phyloP scores from a whole-genome alignment of 2,888 invertebrate genomes.

The Stratiomys singularior region DNA sequence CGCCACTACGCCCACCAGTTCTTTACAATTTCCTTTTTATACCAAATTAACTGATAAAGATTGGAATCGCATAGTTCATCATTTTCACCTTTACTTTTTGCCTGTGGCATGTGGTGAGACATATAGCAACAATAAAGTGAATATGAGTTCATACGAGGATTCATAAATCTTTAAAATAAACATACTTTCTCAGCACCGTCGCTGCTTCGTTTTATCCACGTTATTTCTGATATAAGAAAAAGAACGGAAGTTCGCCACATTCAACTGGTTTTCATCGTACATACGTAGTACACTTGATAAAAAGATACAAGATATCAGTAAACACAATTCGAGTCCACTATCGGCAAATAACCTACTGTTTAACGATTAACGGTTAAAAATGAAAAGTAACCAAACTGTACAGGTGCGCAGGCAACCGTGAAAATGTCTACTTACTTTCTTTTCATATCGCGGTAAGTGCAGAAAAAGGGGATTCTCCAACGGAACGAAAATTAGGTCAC shows the following conservation, averaged over 20 bases:
- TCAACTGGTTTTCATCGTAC: conserved; percentile 41
- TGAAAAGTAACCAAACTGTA: conserved; percentile 28
- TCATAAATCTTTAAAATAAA: too few relatives aligned
- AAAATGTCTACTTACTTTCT: conserved; percentile 2
- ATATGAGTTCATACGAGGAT: too few relatives aligned
- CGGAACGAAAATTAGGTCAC: conserved; percentile 49
- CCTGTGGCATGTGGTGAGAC: too few relatives aligned
- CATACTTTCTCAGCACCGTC: conserved; percentile 48
- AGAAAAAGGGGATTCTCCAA: conserved; percentile 44
- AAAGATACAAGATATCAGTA: conserved; percentile 21
- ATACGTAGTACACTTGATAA: background rate
- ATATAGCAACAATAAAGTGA: too few relatives aligned
- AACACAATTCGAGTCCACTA: conserved; percentile 2
- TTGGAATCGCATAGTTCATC: too few relatives aligned
- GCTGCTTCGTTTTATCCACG: too few relatives aligned
- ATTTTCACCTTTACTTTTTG: too few relatives aligned
- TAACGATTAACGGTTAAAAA: conserved; percentile 19
- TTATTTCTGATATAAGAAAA: conserved; percentile 31
- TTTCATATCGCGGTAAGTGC: conserved; percentile 27
- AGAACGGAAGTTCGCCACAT: conserved; percentile 40
- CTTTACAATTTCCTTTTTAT: too few relatives aligned
- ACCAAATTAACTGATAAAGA: too few relatives aligned
- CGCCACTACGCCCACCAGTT: too few relatives aligned
- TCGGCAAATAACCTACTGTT: background rate
- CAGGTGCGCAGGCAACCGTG: conserved; percentile 4